Evolutionary conservation across 2,888 invertebrate species (phyloP), one percentile per base, ranked within the genome.

Genomic region (Hirtodrosophila histrioides): DNA sequence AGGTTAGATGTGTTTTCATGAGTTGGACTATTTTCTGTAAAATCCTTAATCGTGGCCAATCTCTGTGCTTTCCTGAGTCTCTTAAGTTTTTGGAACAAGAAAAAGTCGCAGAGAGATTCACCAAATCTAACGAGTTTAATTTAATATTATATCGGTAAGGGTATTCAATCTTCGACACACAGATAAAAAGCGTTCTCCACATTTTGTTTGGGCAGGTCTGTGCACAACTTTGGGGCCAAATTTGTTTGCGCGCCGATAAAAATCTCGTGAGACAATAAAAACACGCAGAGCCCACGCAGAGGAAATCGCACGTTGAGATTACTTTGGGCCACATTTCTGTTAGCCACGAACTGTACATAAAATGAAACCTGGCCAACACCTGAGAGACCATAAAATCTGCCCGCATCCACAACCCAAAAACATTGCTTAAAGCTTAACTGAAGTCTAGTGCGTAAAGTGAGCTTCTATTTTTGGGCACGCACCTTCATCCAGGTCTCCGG

Each of bases 401-500:
- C 36, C n/a, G 27, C 23, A 31, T 46, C 11, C 58, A 49, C 37
- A n/a, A 12, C n/a, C 11, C 6, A 35, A 36, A 31, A n/a, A 27
- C 24, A 48, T 11, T 8, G 35, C 58, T 78, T 58, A 69, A 78
- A 66, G 71, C 55, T 54, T 57, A 36, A 11, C 29, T 39, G 50
- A 74, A 54, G 41, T 45, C 48, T 55, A 64, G 60, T 62, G 35
- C 23, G 56, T 54, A 43, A 60, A 69, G 65, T 61, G 46, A 54
- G 54, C 53, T 17, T 61, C 35, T 55, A 50, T 50, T 49, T 66
- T 53, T 41, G 35, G 3, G 23, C 27, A 27, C 83, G 71, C 81
- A 95, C 96, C 94, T 97, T 98, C 86, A 95, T 94, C 98, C 99
- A 99, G 65, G 94, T 94, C 64, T 95, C 95, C 0, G 99, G 99